Evolutionary conservation across 1,140 invertebrate species (phyloP), one percentile per base, ranked within the genome.

Genomic region (Leptoteleia sp.): DNA sequence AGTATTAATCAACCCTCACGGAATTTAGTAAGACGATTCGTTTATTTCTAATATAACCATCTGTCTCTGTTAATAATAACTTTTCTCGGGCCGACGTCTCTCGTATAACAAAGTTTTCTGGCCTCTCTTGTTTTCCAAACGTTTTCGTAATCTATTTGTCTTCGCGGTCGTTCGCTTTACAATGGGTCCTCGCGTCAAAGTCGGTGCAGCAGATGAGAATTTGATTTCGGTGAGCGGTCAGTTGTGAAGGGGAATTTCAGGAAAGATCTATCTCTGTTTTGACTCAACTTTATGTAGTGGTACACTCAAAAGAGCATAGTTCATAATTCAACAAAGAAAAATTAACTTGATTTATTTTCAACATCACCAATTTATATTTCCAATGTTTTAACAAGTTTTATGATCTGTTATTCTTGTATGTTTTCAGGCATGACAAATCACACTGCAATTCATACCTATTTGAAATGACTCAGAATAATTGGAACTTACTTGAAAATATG

Each of bases 251-350:
- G 7, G 13, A 43, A 19, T n/a, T 43, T 43, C 11, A 0, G 9
- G 8, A 43, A 43, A 43, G 40, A 43, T 43, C 40, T n/a, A 43
- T 43, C 17, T 9, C 6, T 43, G 40, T 43, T 43, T 43, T 43
- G 40, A 43, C 40, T 22, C 12, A 4, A 13, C 1, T n/a, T 43
- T 3, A 43, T 22, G 11, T 22, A 1, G 9, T 33, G n/a, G 31
- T 33, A 12, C n/a, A 33, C 5, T 29, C 5, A 7, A 29, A 8
- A 29, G 4, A 29, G 6, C 1, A 29, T 29, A 29, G 13, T 0
- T 16, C 5, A 22, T 22, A 22, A 22, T 3, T 3, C 5, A 3
- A 22, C 19, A 22, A 5, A 22, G 19, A 22, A 22, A n/a, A n/a
- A n/a, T n/a, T n/a, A n/a, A n/a, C n/a, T n/a, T n/a, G n/a, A n/a